Conservation (phyloP, 1,140 invertebrate species). For the Ganaspis sp. region DNA sequence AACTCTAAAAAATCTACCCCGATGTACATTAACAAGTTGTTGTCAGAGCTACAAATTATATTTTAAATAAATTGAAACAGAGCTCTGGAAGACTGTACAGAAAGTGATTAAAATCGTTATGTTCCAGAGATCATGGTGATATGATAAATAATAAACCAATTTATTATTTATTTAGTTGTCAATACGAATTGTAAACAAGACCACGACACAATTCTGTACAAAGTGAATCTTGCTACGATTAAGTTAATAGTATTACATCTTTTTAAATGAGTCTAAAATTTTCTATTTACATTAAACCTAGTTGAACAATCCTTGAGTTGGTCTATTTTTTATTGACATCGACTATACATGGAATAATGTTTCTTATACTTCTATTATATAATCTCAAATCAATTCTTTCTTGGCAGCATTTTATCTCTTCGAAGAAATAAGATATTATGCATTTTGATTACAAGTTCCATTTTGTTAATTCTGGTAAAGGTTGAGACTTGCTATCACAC, state of each 20-base stretch:
- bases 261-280: neutral
- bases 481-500: constrained; percentile 26
- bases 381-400: constrained; percentile 13
- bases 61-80: neutral
- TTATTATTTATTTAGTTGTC: too few species aligned
- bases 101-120: neutral
- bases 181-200: too few species aligned
- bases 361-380: constrained; percentile 6
- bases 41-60: too few species aligned
- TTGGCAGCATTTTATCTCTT: constrained; percentile 12
- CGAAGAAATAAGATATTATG: constrained; percentile 20
- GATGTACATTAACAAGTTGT: too few species aligned
- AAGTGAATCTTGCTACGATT: neutral
- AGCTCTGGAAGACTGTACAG: constrained; percentile 41
- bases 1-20: too few species aligned
- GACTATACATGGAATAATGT: constrained; percentile 18
- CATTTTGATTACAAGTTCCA: constrained; percentile 30
- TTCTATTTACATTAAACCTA: constrained; percentile 25
- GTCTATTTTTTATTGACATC: constrained; percentile 22
- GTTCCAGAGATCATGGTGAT: neutral
- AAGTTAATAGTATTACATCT: neutral
- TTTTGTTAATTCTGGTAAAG: constrained; percentile 24
- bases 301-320: constrained; percentile 4
- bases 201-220: neutral
- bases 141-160: neutral